Percentiles rank a stretch among this genome's conserved stretches.
phyloP scores from a whole-genome alignment of 2,797 vertebrate species.

The Mus caroli region DNA sequence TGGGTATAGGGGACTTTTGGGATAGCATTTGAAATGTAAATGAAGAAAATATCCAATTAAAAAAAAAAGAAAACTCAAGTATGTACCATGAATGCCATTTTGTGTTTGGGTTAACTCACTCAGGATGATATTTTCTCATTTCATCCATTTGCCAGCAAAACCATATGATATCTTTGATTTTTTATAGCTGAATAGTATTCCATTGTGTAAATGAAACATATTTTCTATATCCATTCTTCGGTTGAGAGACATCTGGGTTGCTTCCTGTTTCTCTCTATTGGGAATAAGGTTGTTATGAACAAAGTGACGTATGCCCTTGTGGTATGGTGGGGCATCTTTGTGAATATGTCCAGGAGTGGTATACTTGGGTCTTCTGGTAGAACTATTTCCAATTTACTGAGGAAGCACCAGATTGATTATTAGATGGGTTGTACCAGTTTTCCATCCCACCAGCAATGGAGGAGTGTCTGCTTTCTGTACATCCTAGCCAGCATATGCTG shows the following conservation, averaged over 20 bases:
- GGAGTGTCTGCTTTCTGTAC: neutral
- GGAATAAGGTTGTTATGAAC: neutral
- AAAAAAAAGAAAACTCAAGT: neutral
- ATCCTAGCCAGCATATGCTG: neutral
- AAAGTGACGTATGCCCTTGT: neutral
- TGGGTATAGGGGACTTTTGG: too few species aligned
- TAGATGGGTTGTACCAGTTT: neutral
- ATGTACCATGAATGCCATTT: too few species aligned
- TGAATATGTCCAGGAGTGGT: neutral
- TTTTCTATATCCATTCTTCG: neutral
- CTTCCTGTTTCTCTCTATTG: neutral
- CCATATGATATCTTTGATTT: neutral
- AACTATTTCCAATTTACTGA: neutral
- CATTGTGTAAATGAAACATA: neutral
- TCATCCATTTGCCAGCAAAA: neutral
- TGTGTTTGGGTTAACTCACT: neutral
- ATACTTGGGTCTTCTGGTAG: neutral
- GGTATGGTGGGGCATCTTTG: neutral
- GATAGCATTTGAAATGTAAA: too few species aligned
- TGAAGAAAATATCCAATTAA: too few species aligned
- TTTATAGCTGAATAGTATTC: neutral
- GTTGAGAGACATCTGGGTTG: neutral
- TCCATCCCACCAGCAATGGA: neutral
- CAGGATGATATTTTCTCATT: neutral
- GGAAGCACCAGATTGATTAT: neutral